Evolutionary conservation across 2,888 invertebrate genomes (phyloP).

Genomic region (Stenolophus ochropezus): DNA sequence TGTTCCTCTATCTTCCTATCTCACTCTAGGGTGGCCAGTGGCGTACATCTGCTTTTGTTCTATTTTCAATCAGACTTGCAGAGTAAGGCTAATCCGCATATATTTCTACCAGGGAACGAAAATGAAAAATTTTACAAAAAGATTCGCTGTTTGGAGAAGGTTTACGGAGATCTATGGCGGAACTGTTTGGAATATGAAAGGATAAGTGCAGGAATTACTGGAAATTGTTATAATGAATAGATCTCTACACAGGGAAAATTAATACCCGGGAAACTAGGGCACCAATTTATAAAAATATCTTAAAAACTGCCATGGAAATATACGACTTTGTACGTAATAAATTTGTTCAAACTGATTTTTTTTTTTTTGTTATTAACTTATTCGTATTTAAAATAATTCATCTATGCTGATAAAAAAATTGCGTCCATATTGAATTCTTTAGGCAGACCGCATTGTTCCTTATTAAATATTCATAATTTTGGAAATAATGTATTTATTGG

Average conservation of each 20-base stretch:
- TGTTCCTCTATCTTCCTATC: not conserved
- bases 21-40: not conserved
- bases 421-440: too few species aligned
- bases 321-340: too few species aligned
- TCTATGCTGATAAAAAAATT: too few species aligned
- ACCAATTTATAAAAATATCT: too few species aligned
- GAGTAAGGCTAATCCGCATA: conserved; percentile 42
- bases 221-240: not conserved
- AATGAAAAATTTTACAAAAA: conserved; percentile 48
- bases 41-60: conserved; percentile 40
- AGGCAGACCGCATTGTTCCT: too few species aligned
- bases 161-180: not conserved
- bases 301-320: too few species aligned
- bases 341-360: too few species aligned
- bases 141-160: not conserved
- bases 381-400: too few species aligned
- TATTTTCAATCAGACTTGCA: conserved; percentile 58
- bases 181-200: not conserved
- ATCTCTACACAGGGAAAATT: not conserved
- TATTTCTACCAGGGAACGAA: conserved; percentile 34
- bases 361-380: too few species aligned
- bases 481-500: too few species aligned
- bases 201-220: not conserved
- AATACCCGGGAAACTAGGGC: not conserved
- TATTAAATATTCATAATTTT: too few species aligned